Evolutionary conservation across 2,888 invertebrate genomes (phyloP).

Genomic region (Netelia inedita): DNA sequence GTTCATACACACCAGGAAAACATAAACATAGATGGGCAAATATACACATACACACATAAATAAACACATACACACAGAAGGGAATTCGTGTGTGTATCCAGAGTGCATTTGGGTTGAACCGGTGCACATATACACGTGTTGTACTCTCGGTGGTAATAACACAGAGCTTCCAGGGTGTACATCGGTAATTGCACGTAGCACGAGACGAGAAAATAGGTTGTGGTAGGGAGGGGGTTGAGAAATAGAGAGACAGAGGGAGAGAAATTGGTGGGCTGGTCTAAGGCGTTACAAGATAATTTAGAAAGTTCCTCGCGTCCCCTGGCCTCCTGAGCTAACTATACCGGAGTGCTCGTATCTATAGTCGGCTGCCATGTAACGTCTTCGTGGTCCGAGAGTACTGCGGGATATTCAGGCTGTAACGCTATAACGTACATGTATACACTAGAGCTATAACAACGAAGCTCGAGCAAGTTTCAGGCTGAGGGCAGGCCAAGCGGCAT

Average conservation of each 20-base stretch:
- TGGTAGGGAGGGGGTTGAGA: constrained; percentile 6
- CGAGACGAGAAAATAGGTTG: background rate
- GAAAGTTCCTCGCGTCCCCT: constrained; percentile 75
- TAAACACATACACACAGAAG: background rate
- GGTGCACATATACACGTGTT: constrained; percentile 46
- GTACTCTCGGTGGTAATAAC: constrained; percentile 62
- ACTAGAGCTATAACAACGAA: no score
- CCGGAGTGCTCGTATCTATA: constrained; percentile 14
- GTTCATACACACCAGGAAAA: background rate
- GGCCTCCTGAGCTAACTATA: constrained; percentile 17
- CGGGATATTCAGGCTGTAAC: constrained; percentile 23
- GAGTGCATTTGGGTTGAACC: constrained; percentile 1
- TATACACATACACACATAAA: background rate
- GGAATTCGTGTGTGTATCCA: constrained; percentile 3
- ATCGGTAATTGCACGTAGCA: constrained; percentile 77
- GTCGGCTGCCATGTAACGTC: constrained; percentile 25
- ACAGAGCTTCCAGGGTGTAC: constrained; percentile 58
- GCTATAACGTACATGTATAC: background rate
- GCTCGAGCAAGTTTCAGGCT: no score
- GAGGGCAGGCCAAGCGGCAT: no score
- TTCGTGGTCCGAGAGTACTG: constrained; percentile 53
- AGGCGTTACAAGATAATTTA: constrained; percentile 81
- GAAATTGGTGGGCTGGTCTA: constrained; percentile 69
- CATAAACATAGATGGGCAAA: background rate
- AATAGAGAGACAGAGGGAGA: constrained; percentile 27